Conservation (phyloP, 2,888 invertebrate genomes). For the Cephus pulcher region DNA sequence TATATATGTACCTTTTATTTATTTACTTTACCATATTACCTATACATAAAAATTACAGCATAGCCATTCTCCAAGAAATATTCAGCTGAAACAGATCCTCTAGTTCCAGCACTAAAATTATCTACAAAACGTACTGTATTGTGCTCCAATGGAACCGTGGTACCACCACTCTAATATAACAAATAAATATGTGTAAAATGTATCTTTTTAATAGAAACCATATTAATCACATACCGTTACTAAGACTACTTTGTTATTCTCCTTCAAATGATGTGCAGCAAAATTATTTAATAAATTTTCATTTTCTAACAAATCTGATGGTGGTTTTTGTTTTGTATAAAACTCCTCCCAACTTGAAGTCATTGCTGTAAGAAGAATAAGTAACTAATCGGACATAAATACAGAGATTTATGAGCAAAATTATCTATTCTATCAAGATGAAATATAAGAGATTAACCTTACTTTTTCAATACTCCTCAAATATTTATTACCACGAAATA, state of each 20-base stretch:
- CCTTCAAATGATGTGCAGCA: constrained; percentile 76
- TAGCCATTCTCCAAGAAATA: constrained; percentile 91
- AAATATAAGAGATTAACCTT: neutral
- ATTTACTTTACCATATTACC: constrained; percentile 53
- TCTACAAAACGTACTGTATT: constrained; percentile 98
- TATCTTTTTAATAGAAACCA: neutral
- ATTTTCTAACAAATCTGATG: constrained; percentile 81
- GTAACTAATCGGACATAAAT: neutral
- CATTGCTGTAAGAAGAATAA: constrained; percentile 36
- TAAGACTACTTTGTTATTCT: constrained; percentile 78
- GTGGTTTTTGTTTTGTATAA: constrained; percentile 82
- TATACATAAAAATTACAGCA: constrained; percentile 93
- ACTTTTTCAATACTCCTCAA: neutral
- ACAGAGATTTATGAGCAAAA: constrained; percentile 3
- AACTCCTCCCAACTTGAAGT: constrained; percentile 84
- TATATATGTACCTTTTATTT: neutral
- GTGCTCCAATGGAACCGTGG: constrained; percentile 95
- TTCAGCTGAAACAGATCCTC: constrained; percentile 96
- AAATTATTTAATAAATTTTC: constrained; percentile 80
- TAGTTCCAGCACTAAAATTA: constrained; percentile 97
- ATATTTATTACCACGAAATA: neutral
- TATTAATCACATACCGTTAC: constrained; percentile 76
- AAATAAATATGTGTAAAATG: neutral
- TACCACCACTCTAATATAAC: constrained; percentile 88
- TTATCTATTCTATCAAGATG: neutral